These are phyloP conservation scores for Lobophora halterata DNA, from an alignment of 2,888 invertebrate species.

Conservation along the genomic window DNA sequence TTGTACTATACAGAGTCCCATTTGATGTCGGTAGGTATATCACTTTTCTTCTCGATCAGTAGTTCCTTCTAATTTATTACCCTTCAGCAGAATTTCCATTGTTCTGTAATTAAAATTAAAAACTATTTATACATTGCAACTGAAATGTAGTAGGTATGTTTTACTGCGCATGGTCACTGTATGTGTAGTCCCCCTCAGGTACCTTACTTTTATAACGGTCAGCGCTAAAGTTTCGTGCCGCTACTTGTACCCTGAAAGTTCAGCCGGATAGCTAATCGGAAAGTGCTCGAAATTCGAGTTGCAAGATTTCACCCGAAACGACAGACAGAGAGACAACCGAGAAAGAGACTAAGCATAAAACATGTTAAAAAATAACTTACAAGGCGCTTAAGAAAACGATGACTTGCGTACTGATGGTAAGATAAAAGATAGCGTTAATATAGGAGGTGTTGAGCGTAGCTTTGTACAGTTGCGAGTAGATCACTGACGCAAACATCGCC, in stretches of 20 bases:
- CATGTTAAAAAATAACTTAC: slow-evolving; percentile 79
- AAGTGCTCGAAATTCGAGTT: no score
- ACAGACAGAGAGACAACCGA: no score
- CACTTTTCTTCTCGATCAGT: slow-evolving; percentile 20
- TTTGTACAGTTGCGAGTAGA: slow-evolving; percentile 88
- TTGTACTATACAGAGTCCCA: no score
- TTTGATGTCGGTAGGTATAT: slow-evolving; percentile 16
- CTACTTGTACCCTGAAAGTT: no score
- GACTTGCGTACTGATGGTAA: slow-evolving; percentile 86
- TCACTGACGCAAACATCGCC: slow-evolving; percentile 86
- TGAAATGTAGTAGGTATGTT: no score
- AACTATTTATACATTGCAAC: no score
- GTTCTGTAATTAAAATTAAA: slow-evolving; percentile 39
- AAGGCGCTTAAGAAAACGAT: slow-evolving; percentile 83
- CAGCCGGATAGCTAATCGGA: no score
- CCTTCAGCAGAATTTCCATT: slow-evolving; percentile 56
- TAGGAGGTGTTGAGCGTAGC: slow-evolving; percentile 79
- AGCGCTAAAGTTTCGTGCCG: no score
- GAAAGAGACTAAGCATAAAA: not conserved
- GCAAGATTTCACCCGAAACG: no score
- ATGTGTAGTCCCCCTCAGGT: no score
- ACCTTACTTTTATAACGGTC: no score
- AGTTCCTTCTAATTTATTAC: slow-evolving; percentile 43
- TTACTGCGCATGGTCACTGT: no score
- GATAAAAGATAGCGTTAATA: slow-evolving; percentile 84